Percentiles rank a stretch among this genome's conserved stretches.
phyloP scores from a whole-genome alignment of 2,113 vertebrate genomes.

The Oncorhynchus nerka region DNA sequence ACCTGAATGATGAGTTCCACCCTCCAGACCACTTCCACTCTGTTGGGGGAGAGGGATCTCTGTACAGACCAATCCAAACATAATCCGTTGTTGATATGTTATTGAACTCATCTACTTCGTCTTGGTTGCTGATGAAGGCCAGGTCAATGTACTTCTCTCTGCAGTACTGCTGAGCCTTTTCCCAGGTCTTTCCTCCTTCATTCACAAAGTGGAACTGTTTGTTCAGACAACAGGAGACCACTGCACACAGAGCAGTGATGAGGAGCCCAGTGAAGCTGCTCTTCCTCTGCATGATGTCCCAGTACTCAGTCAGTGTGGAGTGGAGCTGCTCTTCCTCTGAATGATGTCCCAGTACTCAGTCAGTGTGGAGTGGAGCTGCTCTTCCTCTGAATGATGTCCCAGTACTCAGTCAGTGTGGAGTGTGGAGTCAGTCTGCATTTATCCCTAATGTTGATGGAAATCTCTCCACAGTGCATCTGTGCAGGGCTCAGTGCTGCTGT shows the following conservation, averaged over 20 bases:
- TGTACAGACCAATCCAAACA: slow-evolving; percentile 48
- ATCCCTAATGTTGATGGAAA: no score
- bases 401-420: no score
- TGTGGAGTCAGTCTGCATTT: no score
- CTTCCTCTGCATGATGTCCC: no score
- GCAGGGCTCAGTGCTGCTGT: no score
- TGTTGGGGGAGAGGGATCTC: neutral
- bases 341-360: no score
- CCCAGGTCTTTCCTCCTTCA: slow-evolving; percentile 10
- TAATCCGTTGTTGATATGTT: accelerated
- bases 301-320: no score
- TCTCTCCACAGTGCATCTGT: no score
- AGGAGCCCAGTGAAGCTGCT: no score
- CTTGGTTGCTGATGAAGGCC: neutral
- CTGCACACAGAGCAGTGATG: slow-evolving; percentile 4
- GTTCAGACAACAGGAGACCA: neutral
- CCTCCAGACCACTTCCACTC: slow-evolving; percentile 29
- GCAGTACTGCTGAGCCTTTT: slow-evolving; percentile 30
- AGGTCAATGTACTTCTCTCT: neutral
- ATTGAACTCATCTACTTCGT: neutral
- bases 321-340: no score
- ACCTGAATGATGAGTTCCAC: neutral
- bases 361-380: no score
- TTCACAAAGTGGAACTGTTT: neutral
- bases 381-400: no score